Base-by-base conservation (phyloP, 2,113 vertebrate species). In the Probosciger aterrimus region DNA sequence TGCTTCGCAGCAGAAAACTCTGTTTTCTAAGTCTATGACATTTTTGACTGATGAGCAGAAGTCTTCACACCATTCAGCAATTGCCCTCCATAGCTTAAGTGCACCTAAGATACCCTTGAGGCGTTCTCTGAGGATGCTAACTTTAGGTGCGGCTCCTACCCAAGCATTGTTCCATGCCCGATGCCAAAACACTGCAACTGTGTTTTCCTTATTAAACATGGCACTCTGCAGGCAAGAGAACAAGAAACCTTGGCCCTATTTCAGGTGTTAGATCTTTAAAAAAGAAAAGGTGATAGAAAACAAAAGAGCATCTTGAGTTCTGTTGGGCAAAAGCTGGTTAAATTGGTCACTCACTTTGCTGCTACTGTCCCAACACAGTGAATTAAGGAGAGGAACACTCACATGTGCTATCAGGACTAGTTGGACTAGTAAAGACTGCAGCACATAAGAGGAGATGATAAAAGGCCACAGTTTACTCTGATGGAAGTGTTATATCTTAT, bases 101-200 rank as follows among this genome's bases (percentile, higher is more conserved):
- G 20, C 25, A 43, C 11, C 49, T 44, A 46, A 37, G 7, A 59
- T 22, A 20, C 6, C 28, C 67, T 44, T 37, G 23, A 27, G 37
- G 9, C 0, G 0, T n/a, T 76, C 39, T 73, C 69, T 67, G 35
- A 81, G 28, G 6, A 5, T 41, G 4, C 41, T 33, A 35, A 24
- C 19, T 88, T 74, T n/a, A 55, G 39, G 5, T 60, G 12, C 4
- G 3, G n/a, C 15, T 91, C 47, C 47, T 75, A n/a, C 14, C 5
- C 2, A 0, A n/a, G 14, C 1, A 1, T 20, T 64, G 6, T 35
- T 60, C 14, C 9, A 12, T 41, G 25, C 9, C 49, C 35, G 39
- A 27, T 64, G 39, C 31, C 28, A 69, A 53, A 88, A 27, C 18
- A 19, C 14, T 52, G 24, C 53, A 82, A 5, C 13, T 62, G 24